Base-by-base conservation (phyloP, 2,113 vertebrate genomes). In the Sakesphorus luctuosus region DNA sequence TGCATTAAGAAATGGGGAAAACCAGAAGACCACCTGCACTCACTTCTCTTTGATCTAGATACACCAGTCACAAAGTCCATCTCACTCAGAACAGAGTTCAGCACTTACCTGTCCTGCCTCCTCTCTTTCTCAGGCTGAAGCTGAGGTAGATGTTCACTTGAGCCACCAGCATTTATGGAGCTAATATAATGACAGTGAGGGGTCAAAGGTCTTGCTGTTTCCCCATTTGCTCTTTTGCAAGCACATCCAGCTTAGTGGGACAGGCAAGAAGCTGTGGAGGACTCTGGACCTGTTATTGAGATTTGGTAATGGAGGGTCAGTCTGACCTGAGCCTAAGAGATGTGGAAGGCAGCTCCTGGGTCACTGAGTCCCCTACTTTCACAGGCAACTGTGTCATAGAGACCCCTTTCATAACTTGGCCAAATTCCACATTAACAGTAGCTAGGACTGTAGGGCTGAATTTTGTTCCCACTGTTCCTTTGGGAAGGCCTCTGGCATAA, bases 201-300 rank as follows among this genome's bases (percentile, higher is more conserved):
- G 94, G 76, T 94, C 95, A 94, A 91, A 97, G 91, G 91, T 96
- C 93, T 65, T 55, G 19, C 46, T 94, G 80, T 93, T 94, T 96
- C 74, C 73, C 52, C 77, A 67, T 91, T 90, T 89, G 91, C 71
- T 96, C 87, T 97, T 97, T 96, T 91, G 94, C 95, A 95, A 97
- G 61, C 87, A 72, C 36, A 86, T 80, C 33, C 75, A 90, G 59
- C 75, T 69, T 46, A 82, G 58, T 53, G 58, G 44, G 77, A 88
- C 59, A 53, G 72, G 43, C 31, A 94, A 85, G 96, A 95, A 94
- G 84, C 40, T 88, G 85, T 74, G 59, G 58, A 76, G 87, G 90
- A 96, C 94, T 94, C 90, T 88, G 83, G 58, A 93, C 94, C 90
- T 89, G 86, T 86, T 93, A 26, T 13, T 95, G 90, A 86, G 76